Conservation (phyloP, 2,113 vertebrate species). For the Calcarius ornatus region DNA sequence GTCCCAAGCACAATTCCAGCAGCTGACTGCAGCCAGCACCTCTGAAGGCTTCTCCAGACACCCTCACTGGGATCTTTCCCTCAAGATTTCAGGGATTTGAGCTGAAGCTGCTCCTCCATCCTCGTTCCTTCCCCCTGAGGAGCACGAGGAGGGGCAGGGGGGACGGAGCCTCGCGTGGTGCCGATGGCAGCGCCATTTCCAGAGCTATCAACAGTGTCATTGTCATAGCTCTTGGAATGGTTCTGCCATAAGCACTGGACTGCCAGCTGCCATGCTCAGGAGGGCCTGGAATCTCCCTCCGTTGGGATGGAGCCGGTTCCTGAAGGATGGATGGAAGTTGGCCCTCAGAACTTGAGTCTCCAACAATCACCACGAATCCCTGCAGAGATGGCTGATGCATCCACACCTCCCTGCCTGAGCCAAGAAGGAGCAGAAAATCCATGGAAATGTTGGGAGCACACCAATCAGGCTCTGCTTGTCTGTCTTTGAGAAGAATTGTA, state of each 20-base stretch:
- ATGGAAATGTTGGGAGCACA: neutral
- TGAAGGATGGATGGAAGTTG: neutral
- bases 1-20: neutral
- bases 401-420: neutral
- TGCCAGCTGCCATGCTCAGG: conserved; percentile 53
- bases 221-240: conserved; percentile 96
- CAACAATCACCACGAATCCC: neutral
- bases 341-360: neutral
- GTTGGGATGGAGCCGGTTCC: neutral
- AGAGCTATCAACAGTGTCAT: conserved; percentile 87
- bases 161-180: conserved; percentile 55
- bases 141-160: neutral
- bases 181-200: conserved; percentile 90
- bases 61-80: neutral
- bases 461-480: neutral
- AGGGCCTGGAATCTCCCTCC: conserved; percentile 5
- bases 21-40: neutral
- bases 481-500: neutral
- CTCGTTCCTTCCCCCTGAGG: neutral
- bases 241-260: conserved; percentile 85
- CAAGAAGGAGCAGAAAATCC: neutral
- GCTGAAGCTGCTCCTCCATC: rapidly evolving
- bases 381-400: neutral
- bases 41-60: neutral
- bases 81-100: neutral